These are phyloP conservation scores for Epinephelus moara DNA, from an alignment of 2,113 vertebrate genomes.

Conservation along the genomic window DNA sequence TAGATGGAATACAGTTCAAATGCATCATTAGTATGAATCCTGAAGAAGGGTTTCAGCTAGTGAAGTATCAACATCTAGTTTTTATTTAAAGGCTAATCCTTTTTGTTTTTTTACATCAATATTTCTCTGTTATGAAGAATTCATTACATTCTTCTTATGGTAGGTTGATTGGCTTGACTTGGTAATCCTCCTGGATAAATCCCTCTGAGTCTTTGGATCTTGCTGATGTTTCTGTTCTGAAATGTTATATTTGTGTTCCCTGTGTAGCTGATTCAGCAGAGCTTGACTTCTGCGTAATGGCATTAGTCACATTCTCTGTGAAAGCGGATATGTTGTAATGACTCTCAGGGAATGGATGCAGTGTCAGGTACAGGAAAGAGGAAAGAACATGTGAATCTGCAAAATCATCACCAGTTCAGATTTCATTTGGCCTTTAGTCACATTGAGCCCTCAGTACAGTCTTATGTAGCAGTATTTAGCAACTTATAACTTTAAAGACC, in stretches of 20 bases:
- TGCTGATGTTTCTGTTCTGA: slow-evolving; percentile 11
- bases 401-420: neutral
- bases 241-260: slow-evolving; percentile 6
- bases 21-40: neutral
- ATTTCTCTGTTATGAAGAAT: neutral
- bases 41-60: neutral
- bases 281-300: neutral
- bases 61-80: neutral
- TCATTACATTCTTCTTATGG: neutral
- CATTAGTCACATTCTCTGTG: slow-evolving; percentile 6
- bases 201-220: neutral
- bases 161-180: neutral
- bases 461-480: neutral
- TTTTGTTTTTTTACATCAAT: neutral
- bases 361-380: neutral
- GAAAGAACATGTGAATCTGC: neutral
- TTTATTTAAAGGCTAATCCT: neutral
- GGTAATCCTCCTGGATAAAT: neutral
- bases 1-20: neutral
- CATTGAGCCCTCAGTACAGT: neutral
- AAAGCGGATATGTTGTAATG: slow-evolving; percentile 18
- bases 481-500: neutral
- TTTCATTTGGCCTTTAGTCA: neutral
- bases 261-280: slow-evolving; percentile 19
- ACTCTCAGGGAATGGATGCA: slow-evolving; percentile 1